Conservation (phyloP, 2,888 invertebrate genomes). For the Diarsia mendica region DNA sequence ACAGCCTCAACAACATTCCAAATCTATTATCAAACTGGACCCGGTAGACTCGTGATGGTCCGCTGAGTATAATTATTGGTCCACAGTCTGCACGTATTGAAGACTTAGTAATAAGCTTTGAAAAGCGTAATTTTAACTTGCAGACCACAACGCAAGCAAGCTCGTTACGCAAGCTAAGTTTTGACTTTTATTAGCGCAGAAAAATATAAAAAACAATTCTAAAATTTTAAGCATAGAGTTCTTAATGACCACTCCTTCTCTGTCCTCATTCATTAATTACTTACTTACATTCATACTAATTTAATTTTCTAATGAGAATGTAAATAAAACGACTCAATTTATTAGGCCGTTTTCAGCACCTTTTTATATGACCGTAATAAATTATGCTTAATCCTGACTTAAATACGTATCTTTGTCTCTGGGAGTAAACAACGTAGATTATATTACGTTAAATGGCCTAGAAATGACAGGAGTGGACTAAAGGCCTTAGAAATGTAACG, state of each 20-base stretch:
- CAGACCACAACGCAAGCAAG: too few species aligned
- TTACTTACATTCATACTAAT: conserved; percentile 59
- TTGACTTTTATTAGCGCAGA: neutral
- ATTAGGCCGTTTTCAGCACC: conserved; percentile 63
- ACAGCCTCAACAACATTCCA: too few species aligned
- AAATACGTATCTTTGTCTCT: conserved; percentile 65
- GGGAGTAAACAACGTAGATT: conserved; percentile 61
- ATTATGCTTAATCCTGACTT: conserved; percentile 69
- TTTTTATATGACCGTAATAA: conserved; percentile 71
- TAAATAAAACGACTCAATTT: conserved; percentile 62
- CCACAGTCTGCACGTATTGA: too few species aligned
- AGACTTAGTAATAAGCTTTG: too few species aligned
- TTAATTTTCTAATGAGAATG: conserved; percentile 66
- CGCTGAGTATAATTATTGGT: too few species aligned
- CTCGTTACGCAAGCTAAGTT: too few species aligned
- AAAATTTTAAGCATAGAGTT: neutral
- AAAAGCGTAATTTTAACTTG: too few species aligned
- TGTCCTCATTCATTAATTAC: conserved; percentile 49
- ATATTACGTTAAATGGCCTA: conserved; percentile 61
- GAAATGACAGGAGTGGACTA: conserved; percentile 50
- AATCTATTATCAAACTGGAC: too few species aligned
- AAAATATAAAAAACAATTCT: too few species aligned
- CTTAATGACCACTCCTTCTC: conserved; percentile 16
- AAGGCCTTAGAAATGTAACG: conserved; percentile 35
- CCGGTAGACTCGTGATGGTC: too few species aligned